Base-by-base conservation (phyloP, 2,797 vertebrate genomes). In the Fistularia tabacaria region DNA sequence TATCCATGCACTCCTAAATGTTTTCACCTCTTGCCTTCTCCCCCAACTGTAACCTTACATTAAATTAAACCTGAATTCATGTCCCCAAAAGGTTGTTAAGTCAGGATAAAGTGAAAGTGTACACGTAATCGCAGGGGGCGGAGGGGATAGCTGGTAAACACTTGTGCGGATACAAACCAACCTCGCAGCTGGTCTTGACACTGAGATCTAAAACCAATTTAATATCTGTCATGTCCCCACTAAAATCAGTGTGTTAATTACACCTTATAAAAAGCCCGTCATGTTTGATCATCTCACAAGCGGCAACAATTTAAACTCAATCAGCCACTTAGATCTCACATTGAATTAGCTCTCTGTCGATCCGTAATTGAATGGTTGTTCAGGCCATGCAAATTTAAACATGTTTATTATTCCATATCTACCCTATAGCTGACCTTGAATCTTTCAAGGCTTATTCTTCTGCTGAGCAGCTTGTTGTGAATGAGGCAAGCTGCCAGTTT, bases 221-320 rank as follows among this genome's bases (percentile, higher is more conserved):
- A 85, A 86, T 88, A 87, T 86, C 87, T 90, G 89, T 90, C 90
- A 90, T 86, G 87, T 91, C 87, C 85, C 77, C 83, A 89, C 90
- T 90, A 89, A 89, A 82, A 85, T 88, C 84, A 66, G 50, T 83
- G 77, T 63, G 78, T 91, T 92, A 92, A 92, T 92, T 91, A 90
- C 85, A 88, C 82, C 83, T 90, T 89, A 87, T 89, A 87, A 90
- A 92, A 90, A 88, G 85, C 82, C 87, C 85, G 90, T 89, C 90
- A 84, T 88, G 88, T 91, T 89, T 88, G 80, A 86, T 89, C 84
- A 87, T 85, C 83, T 77, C 76, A 81, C 75, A 78, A 72, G 85
- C 82, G 74, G 79, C 77, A 77, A 85, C 84, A 76, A 85, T 83
- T 86, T 81, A 83, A 85, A 86, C 81, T 89, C 81, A 83, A 87